Percentiles rank a stretch among this genome's conserved stretches.
phyloP scores from a whole-genome alignment of 2,113 vertebrate species.

The Anolis carolinensis region DNA sequence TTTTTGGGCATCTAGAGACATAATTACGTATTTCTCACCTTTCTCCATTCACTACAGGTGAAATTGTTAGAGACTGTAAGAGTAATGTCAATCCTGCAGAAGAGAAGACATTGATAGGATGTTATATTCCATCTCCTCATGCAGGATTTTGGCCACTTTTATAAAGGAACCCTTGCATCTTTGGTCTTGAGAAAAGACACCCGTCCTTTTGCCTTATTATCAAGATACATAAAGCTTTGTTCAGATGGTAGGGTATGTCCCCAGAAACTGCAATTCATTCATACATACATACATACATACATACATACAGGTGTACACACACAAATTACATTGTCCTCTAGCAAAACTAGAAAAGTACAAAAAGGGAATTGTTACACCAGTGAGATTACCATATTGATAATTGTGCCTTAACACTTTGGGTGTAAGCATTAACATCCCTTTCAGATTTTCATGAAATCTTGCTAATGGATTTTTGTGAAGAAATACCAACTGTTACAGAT shows the following conservation, averaged over 20 bases:
- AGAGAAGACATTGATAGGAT: too few species aligned
- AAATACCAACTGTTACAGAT: not conserved
- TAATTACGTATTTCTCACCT: too few species aligned
- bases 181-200: not conserved
- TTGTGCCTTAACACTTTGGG: constrained; percentile 15
- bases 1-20: too few species aligned
- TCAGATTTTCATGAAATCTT: constrained; percentile 29
- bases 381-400: constrained; percentile 40
- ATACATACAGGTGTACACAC: too few species aligned
- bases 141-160: too few species aligned
- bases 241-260: not conserved
- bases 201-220: too few species aligned
- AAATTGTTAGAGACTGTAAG: too few species aligned
- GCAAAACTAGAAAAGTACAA: not conserved
- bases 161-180: not conserved
- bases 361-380: constrained; percentile 33
- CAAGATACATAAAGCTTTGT: not conserved
- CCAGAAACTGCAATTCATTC: constrained; percentile 42
- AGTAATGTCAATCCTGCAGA: too few species aligned
- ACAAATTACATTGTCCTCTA: not conserved
- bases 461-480: constrained; percentile 23
- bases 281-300: too few species aligned
- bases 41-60: too few species aligned
- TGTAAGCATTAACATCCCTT: not conserved
- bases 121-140: too few species aligned